Conservation (phyloP, 2,888 invertebrate species). For the Phorcus lineatus region DNA sequence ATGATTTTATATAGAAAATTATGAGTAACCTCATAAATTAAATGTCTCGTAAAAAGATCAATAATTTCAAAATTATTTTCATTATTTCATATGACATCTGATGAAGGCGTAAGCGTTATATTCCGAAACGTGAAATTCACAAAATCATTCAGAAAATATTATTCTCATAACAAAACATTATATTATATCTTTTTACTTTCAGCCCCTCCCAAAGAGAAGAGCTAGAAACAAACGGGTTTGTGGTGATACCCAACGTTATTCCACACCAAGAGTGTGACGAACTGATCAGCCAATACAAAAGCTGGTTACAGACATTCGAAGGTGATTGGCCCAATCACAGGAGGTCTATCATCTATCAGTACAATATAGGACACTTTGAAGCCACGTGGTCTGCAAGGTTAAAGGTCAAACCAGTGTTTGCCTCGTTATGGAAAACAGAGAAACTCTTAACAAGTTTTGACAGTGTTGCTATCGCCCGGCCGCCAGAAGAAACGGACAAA, state of each 20-base stretch:
- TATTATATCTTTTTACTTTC: not conserved
- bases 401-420: conserved; percentile 51
- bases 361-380: conserved; percentile 49
- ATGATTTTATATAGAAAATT: no score
- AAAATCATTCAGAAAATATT: no score
- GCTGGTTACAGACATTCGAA: conserved; percentile 38
- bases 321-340: conserved; percentile 32
- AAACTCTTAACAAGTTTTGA: conserved; percentile 62
- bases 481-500: conserved; percentile 51
- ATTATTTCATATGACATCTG: no score
- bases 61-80: no score
- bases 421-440: conserved; percentile 57
- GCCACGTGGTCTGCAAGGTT: conserved; percentile 53
- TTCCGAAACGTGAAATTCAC: no score
- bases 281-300: conserved; percentile 15
- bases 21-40: no score
- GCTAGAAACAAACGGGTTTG: conserved; percentile 36
- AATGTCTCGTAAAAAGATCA: no score
- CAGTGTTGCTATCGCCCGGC: conserved; percentile 55
- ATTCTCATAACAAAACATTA: no score
- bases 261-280: conserved; percentile 34
- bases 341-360: conserved; percentile 49
- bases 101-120: no score
- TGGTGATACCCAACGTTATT: conserved; percentile 38
- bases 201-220: conserved; percentile 16